Evolutionary conservation across 2,113 vertebrate genomes (phyloP).

Genomic region (Tretioscincus oriximinensis): DNA sequence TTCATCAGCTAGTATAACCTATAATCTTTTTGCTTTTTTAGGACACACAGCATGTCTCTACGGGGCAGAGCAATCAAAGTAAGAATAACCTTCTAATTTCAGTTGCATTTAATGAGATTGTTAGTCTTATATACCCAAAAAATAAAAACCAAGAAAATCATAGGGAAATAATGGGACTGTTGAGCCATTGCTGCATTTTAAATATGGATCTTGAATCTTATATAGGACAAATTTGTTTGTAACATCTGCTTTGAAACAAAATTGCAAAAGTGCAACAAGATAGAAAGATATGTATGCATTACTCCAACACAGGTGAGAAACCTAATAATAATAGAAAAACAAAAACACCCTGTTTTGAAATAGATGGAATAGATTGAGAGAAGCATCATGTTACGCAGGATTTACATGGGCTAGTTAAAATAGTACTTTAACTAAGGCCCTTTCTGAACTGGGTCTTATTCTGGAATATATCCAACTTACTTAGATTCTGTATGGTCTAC

Average conservation of each 20-base stretch:
- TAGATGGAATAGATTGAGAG: too few species aligned
- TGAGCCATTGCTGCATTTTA: background rate
- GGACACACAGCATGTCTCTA: slow-evolving; percentile 79
- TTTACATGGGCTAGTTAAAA: too few species aligned
- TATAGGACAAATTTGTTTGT: background rate
- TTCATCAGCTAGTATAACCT: slow-evolving; percentile 52
- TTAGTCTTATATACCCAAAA: background rate
- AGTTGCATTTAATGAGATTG: slow-evolving; percentile 5
- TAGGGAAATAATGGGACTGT: background rate
- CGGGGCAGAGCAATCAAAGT: slow-evolving; percentile 85
- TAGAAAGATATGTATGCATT: too few species aligned
- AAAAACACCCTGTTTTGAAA: too few species aligned
- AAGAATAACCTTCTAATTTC: slow-evolving; percentile 64
- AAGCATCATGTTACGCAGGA: too few species aligned
- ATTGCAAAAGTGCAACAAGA: background rate
- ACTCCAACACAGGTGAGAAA: too few species aligned
- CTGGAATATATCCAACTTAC: too few species aligned
- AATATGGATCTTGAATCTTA: background rate
- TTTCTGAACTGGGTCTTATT: too few species aligned
- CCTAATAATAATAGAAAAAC: too few species aligned
- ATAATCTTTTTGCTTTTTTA: slow-evolving; percentile 66
- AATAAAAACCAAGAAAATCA: background rate
- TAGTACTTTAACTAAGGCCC: too few species aligned
- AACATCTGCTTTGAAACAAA: background rate
- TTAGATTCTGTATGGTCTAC: too few species aligned